Percentiles rank a stretch among this genome's conserved stretches.
phyloP scores from a whole-genome alignment of 2,113 vertebrate species.

The Thalassoma bifasciatum region DNA sequence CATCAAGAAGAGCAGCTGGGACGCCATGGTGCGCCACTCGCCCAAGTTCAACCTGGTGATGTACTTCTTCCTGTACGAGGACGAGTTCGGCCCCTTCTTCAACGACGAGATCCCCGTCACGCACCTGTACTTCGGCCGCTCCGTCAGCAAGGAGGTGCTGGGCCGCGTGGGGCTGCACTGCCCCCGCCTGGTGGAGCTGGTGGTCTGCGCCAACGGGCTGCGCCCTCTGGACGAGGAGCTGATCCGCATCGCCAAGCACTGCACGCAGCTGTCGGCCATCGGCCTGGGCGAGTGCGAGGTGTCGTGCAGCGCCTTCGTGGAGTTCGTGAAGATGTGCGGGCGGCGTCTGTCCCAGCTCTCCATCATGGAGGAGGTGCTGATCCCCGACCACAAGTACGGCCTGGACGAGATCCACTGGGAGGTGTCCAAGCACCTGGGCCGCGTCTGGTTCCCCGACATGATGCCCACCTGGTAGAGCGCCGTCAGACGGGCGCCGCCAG shows the following conservation, averaged over 20 bases:
- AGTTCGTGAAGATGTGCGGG: constrained; percentile 98
- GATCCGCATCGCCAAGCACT: constrained; percentile 95
- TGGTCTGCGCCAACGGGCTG: constrained; percentile 96
- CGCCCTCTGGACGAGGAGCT: constrained; percentile 97
- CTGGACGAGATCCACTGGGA: constrained; percentile 99
- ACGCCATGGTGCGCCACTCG: constrained; percentile 96
- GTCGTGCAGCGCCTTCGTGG: constrained; percentile 97
- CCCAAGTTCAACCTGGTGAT: constrained; percentile 98
- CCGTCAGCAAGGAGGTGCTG: constrained; percentile 96
- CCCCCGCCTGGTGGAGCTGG: constrained; percentile 94
- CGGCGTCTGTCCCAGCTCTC: constrained; percentile 94
- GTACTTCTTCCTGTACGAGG: constrained; percentile 98
- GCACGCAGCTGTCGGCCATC: constrained; percentile 93
- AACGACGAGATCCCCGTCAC: constrained; percentile 94
- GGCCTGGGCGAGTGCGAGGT: constrained; percentile 98
- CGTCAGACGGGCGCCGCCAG: too few relatives aligned
- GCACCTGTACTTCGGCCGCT: constrained; percentile 97
- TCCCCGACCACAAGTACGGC: constrained; percentile 95
- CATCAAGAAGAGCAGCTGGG: constrained; percentile 98
- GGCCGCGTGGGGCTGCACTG: constrained; percentile 96
- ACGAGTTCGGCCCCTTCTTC: constrained; percentile 96
- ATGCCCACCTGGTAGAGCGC: constrained; percentile 95
- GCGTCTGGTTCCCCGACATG: constrained; percentile 99
- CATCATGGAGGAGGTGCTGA: constrained; percentile 98
- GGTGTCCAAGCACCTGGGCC: constrained; percentile 96